A percentile compares a stretch with the other conserved stretches of the same genome.
Evolutionary conservation across 2,113 vertebrate genomes (phyloP).

Genomic region (Seriola quinqueradiata): DNA sequence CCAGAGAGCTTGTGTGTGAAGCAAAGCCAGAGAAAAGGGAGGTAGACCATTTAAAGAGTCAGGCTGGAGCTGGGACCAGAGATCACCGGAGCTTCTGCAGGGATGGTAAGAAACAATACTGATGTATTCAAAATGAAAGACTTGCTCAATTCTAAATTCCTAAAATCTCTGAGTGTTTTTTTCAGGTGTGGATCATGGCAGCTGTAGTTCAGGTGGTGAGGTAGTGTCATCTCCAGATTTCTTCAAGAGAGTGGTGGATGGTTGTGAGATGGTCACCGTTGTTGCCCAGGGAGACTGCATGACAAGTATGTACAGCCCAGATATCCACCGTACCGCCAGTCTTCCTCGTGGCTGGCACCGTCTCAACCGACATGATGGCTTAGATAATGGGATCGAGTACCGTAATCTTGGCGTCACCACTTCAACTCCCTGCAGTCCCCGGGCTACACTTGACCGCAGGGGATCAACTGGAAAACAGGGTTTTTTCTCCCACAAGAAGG

Average conservation of each 20-base stretch:
- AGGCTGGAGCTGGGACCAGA: conserved; percentile 15
- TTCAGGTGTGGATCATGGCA: conserved; percentile 78
- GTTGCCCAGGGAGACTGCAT: conserved; percentile 74
- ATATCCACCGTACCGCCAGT: conserved; percentile 86
- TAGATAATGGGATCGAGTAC: conserved; percentile 82
- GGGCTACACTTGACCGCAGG: conserved; percentile 89
- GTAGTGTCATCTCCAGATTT: conserved; percentile 86
- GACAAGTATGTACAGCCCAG: conserved; percentile 81
- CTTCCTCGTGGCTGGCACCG: conserved; percentile 88
- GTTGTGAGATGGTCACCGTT: conserved; percentile 88
- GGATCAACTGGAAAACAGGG: conserved; percentile 89
- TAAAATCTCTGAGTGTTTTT: not conserved
- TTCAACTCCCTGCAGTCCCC: conserved; percentile 87
- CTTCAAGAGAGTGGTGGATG: conserved; percentile 89
- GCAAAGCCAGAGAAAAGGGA: conserved; percentile 79
- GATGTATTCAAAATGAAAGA: not conserved
- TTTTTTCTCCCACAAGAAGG: conserved; percentile 92
- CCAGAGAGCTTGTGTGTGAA: conserved; percentile 58
- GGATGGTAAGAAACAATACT: conserved; percentile 23
- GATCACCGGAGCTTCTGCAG: conserved; percentile 41
- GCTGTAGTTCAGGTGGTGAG: conserved; percentile 85
- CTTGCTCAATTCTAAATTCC: not conserved
- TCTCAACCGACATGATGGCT: conserved; percentile 85
- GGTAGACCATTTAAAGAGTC: conserved; percentile 56
- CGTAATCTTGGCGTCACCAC: conserved; percentile 68